phyloP scores from a whole-genome alignment of 2,888 invertebrate species.

The Macrosiphum euphorbiae region DNA sequence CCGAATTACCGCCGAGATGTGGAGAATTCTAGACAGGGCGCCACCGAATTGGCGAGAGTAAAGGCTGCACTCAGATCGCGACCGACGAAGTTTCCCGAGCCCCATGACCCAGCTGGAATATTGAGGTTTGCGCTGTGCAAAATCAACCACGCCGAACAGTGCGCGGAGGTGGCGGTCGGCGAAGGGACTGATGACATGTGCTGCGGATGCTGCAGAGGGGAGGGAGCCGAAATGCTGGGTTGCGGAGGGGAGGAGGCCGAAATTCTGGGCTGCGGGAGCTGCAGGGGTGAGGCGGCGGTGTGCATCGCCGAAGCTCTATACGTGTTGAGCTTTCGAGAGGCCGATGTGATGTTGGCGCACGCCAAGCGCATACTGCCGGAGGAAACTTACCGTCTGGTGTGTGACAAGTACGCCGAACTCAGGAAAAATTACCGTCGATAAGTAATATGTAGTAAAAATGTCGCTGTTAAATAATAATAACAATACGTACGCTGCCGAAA shows the following conservation, averaged over 20 bases:
- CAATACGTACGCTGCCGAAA: background rate
- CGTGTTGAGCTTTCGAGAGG: background rate
- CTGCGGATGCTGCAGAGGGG: background rate
- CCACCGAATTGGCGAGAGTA: background rate
- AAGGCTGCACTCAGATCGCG: background rate
- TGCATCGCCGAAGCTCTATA: constrained; percentile 7
- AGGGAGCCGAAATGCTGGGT: background rate
- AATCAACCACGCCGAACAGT: background rate
- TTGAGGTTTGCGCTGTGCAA: background rate
- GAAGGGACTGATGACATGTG: background rate
- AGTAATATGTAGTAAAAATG: background rate
- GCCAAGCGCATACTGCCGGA: background rate
- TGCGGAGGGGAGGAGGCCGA: background rate
- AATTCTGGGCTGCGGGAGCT: background rate
- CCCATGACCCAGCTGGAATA: background rate
- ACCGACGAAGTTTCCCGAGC: background rate
- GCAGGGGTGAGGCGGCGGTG: background rate
- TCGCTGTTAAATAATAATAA: background rate
- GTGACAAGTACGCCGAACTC: background rate
- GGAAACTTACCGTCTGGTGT: background rate
- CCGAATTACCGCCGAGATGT: background rate
- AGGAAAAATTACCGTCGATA: background rate
- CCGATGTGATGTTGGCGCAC: background rate
- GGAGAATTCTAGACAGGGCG: background rate
- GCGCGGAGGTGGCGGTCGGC: background rate